Evolutionary conservation across 2,888 invertebrate species (phyloP).

Genomic region (Drosophila mettleri): DNA sequence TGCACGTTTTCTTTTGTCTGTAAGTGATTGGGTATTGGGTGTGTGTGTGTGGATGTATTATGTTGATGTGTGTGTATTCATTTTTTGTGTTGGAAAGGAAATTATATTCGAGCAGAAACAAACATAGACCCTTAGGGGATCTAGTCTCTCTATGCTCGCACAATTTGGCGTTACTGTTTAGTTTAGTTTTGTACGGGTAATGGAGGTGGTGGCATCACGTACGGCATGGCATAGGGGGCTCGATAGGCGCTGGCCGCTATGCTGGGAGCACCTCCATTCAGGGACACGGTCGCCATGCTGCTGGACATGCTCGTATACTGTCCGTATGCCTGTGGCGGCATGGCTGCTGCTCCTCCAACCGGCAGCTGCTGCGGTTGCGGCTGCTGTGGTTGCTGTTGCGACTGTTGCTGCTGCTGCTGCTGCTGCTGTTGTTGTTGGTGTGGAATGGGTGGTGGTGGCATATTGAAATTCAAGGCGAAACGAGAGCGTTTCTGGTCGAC

Average conservation of each 20-base stretch:
- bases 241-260: constrained; percentile 65
- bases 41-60: constrained; percentile 14
- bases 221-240: constrained; percentile 82
- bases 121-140: constrained; percentile 42
- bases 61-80: constrained; percentile 18
- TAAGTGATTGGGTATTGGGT: constrained; percentile 13
- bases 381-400: constrained; percentile 34
- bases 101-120: constrained; percentile 63
- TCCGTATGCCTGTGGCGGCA: constrained; percentile 59
- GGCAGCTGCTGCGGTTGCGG: constrained; percentile 51
- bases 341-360: constrained; percentile 35
- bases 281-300: constrained; percentile 65
- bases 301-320: constrained; percentile 69
- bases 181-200: constrained; percentile 84
- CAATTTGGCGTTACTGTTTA: constrained; percentile 68
- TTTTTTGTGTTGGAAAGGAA: constrained; percentile 51
- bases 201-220: constrained; percentile 83
- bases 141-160: constrained; percentile 56
- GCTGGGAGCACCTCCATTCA: constrained; percentile 60
- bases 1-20: constrained; percentile 26
- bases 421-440: constrained; percentile 60
- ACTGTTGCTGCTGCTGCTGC: constrained; percentile 39
- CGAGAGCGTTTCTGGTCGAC: constrained; percentile 71
- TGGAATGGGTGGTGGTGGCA: constrained; percentile 65
- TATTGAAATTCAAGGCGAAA: constrained; percentile 68